Conservation (phyloP, 2,113 vertebrate genomes). For the Isichthys henryi region DNA sequence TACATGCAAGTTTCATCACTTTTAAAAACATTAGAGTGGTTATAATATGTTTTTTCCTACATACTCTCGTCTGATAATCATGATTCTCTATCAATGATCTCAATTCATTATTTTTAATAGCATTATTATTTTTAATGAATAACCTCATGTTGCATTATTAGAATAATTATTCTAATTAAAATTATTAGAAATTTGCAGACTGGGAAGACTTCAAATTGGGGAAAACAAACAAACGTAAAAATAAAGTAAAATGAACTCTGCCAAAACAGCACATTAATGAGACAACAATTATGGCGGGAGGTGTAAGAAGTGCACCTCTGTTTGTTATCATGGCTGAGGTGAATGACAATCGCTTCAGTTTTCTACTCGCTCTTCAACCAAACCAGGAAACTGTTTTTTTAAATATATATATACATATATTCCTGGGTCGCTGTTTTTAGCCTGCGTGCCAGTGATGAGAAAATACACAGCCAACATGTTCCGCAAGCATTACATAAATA, state of each 20-base stretch:
- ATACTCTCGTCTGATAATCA: background rate
- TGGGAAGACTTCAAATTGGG: background rate
- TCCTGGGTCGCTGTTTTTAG: background rate
- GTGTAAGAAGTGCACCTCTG: background rate
- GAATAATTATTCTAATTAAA: background rate
- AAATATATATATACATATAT: too few species aligned
- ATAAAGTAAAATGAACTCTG: background rate
- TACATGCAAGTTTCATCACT: background rate
- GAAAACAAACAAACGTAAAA: background rate
- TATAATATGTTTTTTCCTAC: background rate
- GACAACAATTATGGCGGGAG: background rate
- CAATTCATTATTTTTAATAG: background rate
- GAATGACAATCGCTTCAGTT: background rate
- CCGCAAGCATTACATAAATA: constrained; percentile 7
- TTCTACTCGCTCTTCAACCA: background rate
- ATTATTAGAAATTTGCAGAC: background rate
- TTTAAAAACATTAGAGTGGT: background rate
- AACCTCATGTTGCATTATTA: background rate
- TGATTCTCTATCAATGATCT: background rate
- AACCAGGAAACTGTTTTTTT: background rate
- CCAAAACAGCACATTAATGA: background rate
- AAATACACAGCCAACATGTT: constrained; percentile 19
- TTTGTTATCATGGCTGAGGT: background rate
- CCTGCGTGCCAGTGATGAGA: constrained; percentile 13
- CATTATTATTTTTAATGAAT: background rate